Evolutionary conservation across 2,113 vertebrate species (phyloP).

Genomic region (Sinocyclocheilus anshuiensis): DNA sequence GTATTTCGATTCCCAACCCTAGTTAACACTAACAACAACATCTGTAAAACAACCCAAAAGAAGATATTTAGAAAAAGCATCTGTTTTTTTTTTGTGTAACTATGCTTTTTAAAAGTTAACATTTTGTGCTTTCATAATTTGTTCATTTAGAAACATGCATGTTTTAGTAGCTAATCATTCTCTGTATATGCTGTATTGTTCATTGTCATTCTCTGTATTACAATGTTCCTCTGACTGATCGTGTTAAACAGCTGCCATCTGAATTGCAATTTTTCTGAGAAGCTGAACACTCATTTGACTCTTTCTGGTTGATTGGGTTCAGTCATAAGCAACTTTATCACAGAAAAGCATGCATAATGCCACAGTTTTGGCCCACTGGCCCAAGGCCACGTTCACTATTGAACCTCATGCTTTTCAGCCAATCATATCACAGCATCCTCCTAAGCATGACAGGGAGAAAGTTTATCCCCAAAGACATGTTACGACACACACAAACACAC

Average conservation of each 20-base stretch:
- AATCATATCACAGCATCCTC: neutral
- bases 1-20: too few relatives aligned
- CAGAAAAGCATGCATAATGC: constrained; percentile 8
- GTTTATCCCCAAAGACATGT: constrained; percentile 8
- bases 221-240: neutral
- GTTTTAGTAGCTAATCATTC: neutral
- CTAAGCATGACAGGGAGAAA: neutral
- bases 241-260: neutral
- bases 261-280: neutral
- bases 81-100: too few relatives aligned
- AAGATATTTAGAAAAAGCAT: neutral
- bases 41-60: neutral
- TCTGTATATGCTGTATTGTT: neutral
- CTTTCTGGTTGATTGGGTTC: constrained; percentile 16
- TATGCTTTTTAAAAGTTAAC: too few relatives aligned
- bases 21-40: too few relatives aligned
- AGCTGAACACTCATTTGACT: neutral
- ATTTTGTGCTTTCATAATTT: too few relatives aligned
- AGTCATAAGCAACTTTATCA: constrained; percentile 18
- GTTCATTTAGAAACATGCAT: neutral
- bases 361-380: neutral
- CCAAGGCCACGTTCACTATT: constrained; percentile 4
- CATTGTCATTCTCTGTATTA: neutral
- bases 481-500: neutral
- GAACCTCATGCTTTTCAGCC: neutral